Conservation (phyloP, 1,140 invertebrate species). For the Cryptotermes secundus region DNA sequence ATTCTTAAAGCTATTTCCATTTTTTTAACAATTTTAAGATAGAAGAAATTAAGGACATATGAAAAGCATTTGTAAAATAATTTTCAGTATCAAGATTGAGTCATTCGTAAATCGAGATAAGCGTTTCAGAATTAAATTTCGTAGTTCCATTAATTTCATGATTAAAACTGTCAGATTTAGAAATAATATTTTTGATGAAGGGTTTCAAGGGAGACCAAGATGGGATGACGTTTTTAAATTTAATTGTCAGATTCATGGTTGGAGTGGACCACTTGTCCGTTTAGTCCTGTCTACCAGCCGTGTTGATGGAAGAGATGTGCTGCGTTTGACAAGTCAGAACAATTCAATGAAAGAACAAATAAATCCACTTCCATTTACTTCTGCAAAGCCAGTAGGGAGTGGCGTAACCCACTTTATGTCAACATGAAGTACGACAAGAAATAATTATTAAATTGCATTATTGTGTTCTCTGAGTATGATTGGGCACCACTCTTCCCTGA, state of each 20-base stretch:
- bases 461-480: no score
- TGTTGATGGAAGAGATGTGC: neutral
- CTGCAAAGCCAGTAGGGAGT: neutral
- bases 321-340: conserved; percentile 6
- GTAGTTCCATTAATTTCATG: neutral
- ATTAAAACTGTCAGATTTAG: conserved; percentile 4
- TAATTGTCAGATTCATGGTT: conserved; percentile 17
- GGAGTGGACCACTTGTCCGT: neutral
- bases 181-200: conserved; percentile 4
- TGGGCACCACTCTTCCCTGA: no score
- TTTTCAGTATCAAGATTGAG: no score
- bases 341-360: neutral
- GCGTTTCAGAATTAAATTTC: neutral
- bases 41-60: no score
- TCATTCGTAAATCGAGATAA: neutral
- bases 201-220: neutral
- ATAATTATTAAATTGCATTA: neutral
- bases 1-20: no score
- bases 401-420: neutral
- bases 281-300: neutral
- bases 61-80: no score
- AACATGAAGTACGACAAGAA: neutral
- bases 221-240: neutral
- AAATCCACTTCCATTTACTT: conserved; percentile 1
- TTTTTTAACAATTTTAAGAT: no score